Base-by-base conservation (phyloP, 2,797 vertebrate species). In the Paguma larvata region DNA sequence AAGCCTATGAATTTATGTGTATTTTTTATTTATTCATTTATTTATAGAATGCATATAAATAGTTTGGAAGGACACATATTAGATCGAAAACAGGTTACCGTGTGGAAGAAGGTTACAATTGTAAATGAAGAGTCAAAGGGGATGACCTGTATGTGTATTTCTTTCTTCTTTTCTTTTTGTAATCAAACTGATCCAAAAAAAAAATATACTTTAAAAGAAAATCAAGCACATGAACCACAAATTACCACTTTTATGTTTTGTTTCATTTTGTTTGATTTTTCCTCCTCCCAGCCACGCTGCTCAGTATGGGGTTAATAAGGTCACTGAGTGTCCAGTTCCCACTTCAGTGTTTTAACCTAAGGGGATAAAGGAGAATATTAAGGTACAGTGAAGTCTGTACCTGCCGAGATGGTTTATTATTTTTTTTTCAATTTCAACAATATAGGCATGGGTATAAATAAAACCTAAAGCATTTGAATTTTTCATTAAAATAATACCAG, bases 401-500 rank as follows among this genome's bases (percentile, higher is more conserved):
- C 79, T 79, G n/a, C 73, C 46, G n/a, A 38, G 19, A 53, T 38
- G 38, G 38, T 38, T 38, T 38, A 38, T 38, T 38, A 38, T 34
- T n/a, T 8, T 78, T n/a, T 94, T 78, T 23, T 34, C 15, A n/a
- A 92, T 85, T 91, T 93, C 25, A 51, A 79, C 38, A 91, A 25
- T 75, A 80, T 80, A n/a, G 48, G 9, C 63, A 70, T 14, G 14
- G 48, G 48, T 88, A 68, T 92, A 97, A 94, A 91, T 92, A 72
- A 48, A 86, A 75, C 19, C 53, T 51, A 79, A 85, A 85, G 10
- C 46, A 53, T 78, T 96, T 59, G 23, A 56, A 6, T 75, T 84
- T 86, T 92, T 96, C 79, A 56, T 82, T 70, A 93, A 95, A 97
- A 89, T 89, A 68, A 85, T 48, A 34, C 65, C 87, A 85, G 6